phyloP scores from a whole-genome alignment of 2,888 invertebrate species.

The Eurytoma californica region DNA sequence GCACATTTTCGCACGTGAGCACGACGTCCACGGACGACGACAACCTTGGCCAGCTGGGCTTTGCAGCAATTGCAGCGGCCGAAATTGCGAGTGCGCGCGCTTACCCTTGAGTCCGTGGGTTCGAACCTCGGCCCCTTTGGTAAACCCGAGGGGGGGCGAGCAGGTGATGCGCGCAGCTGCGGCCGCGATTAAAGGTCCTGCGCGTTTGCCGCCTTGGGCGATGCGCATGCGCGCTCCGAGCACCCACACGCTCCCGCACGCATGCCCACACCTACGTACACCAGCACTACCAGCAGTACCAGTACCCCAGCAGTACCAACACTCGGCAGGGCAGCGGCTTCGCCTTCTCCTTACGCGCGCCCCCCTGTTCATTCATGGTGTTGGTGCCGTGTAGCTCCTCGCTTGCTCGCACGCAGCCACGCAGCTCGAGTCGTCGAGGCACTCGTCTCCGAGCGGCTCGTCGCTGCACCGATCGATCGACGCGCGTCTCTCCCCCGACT shows the following conservation, averaged over 20 bases:
- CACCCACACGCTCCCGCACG: not conserved
- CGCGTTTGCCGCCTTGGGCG: constrained; percentile 42
- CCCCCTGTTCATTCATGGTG: constrained; percentile 14
- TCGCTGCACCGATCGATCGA: constrained; percentile 12
- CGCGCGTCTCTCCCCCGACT: not conserved
- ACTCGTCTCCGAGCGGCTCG: too few species aligned
- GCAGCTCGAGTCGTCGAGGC: not conserved
- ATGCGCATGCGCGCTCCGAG: constrained; percentile 45
- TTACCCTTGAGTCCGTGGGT: too few species aligned
- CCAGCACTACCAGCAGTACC: not conserved
- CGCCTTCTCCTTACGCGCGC: not conserved
- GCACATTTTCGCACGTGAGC: not conserved
- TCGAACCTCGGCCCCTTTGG: too few species aligned
- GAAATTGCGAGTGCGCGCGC: too few species aligned
- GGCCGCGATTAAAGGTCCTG: constrained; percentile 44
- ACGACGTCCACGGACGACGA: too few species aligned
- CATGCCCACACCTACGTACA: not conserved
- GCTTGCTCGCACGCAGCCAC: not conserved
- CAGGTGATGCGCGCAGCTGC: constrained; percentile 18
- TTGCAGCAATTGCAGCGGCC: not conserved
- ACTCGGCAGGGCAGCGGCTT: not conserved
- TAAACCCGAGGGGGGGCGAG: not conserved
- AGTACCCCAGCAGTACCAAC: too few species aligned
- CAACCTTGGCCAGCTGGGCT: constrained; percentile 16
- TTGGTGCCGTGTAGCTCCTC: not conserved